Evolutionary conservation across 2,797 vertebrate genomes (phyloP), one percentile per base, ranked within the genome.

Genomic region (Prunella strophiata): DNA sequence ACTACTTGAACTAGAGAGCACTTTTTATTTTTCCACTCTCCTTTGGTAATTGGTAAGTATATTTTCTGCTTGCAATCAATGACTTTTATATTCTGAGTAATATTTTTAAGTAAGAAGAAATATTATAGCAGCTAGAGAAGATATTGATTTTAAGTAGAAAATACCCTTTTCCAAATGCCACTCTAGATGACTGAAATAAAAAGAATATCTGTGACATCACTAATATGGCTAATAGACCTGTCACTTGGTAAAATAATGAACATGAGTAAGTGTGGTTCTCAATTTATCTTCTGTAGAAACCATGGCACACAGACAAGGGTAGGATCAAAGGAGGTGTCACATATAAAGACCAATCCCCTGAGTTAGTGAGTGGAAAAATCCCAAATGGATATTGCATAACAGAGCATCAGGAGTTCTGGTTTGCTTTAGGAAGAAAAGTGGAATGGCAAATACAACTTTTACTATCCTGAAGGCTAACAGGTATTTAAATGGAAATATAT

Each of bases 51-150:
- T 97, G 92, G 79, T 78, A 96, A 96, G 91, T 85, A 47, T 93
- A 95, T 96, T 97, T 98, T 95, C 91, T 96, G 84, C 58, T 79
- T 94, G 81, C 94, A 95, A 97, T 97, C 94, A 97, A 97, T 97
- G 96, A 95, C 92, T 97, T 97, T 97, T 96, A 82, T 92, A 95
- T 90, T 94, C 80, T 52, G 67, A 11, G 17, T 80, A 96, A 85
- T 95, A 95, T 95, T 96, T 97, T 91, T 96, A 95, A 92, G 85
- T 86, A 88, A 89, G 89, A 95, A 96, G 91, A 92, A 94, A 95
- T 97, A 91, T 95, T 95, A 75, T 7, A 16, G 63, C 78, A 90
- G 89, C 73, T 95, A 85, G 71, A 93, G 91, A 95, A 97, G 78
- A 68, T 93, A 94, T 89, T 97, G 96, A 95, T 96, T 95, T 57